Base-by-base conservation (phyloP, 1,140 invertebrate genomes). In the Thrips palmi region DNA sequence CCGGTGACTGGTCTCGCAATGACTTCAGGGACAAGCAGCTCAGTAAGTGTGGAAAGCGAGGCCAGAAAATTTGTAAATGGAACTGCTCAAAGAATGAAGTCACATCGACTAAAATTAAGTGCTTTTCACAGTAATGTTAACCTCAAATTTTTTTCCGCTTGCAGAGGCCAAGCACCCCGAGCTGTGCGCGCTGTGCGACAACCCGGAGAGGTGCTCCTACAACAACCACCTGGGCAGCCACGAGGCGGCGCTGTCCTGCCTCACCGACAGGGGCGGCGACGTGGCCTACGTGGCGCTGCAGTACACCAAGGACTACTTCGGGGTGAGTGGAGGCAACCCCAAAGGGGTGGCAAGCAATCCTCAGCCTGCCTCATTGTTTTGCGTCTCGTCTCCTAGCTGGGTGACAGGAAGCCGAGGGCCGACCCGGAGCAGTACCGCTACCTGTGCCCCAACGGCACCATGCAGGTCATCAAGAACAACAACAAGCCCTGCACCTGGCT, bases 391-490 rank as follows among this genome's bases (percentile, higher is more conserved):
- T 17, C n/a, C n/a, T 21, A 14, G 31, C 23, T 15, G 33, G 18
- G 31, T 35, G 19, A 11, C 31, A 28, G 19, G 21, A 23, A 30
- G 12, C 8, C 29, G 18, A 45, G 33, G 28, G 25, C 43, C 23
- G 27, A 42, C 28, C n/a, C 40, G 11, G 27, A 35, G 14, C 40
- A 65, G 43, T 71, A 59, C 48, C 62, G 69, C 42, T 57, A 71
- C 35, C 48, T 85, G 25, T 87, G 82, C 54, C 63, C 67, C n/a
- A 65, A 80, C 54, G 77, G 75, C 4, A 60, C 58, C 1, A 45
- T 64, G 0, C 39, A 49, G 1, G 44, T 56, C 1, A 46, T 71
- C 4, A n/a, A n/a, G n/a, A 18, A 46, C 4, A 48, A 48, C 4
- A 39, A 56, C 0, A 47, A 45, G 40, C 66, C 67, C 7, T 75